phyloP scores from a whole-genome alignment of 2,888 invertebrate species.

The Agriopis leucophaearia region DNA sequence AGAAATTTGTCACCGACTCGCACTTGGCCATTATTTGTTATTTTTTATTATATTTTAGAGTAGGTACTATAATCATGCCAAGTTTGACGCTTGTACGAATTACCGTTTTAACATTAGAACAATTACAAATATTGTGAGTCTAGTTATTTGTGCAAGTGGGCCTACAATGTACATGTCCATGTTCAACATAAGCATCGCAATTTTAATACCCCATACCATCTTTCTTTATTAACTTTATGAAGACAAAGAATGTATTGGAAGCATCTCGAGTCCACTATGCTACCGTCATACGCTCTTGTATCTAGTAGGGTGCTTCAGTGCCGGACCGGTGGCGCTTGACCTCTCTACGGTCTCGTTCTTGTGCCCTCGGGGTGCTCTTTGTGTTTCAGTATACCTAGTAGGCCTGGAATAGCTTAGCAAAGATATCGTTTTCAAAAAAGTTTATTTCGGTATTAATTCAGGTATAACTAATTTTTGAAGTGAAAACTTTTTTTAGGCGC shows the following conservation, averaged over 20 bases:
- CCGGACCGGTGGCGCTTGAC: constrained; percentile 16
- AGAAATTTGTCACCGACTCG: too few relatives aligned
- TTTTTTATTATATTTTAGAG: too few relatives aligned
- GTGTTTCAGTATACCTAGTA: background rate
- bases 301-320: constrained; percentile 25
- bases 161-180: background rate
- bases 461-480: too few relatives aligned
- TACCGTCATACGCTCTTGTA: constrained; percentile 13
- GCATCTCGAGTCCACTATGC: constrained; percentile 24
- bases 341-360: background rate
- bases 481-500: too few relatives aligned
- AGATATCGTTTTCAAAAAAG: too few relatives aligned
- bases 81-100: too few relatives aligned
- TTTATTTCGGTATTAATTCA: too few relatives aligned
- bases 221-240: constrained; percentile 28
- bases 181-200: background rate
- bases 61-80: too few relatives aligned
- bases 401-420: background rate
- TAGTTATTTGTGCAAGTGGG: too few relatives aligned
- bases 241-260: constrained; percentile 35
- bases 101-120: too few relatives aligned
- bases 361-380: background rate
- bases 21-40: too few relatives aligned
- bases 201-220: constrained; percentile 14
- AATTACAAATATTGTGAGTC: too few relatives aligned